Evolutionary conservation across 2,113 vertebrate genomes (phyloP), one percentile per base, ranked within the genome.

Genomic region (Gallinago jamesoni): DNA sequence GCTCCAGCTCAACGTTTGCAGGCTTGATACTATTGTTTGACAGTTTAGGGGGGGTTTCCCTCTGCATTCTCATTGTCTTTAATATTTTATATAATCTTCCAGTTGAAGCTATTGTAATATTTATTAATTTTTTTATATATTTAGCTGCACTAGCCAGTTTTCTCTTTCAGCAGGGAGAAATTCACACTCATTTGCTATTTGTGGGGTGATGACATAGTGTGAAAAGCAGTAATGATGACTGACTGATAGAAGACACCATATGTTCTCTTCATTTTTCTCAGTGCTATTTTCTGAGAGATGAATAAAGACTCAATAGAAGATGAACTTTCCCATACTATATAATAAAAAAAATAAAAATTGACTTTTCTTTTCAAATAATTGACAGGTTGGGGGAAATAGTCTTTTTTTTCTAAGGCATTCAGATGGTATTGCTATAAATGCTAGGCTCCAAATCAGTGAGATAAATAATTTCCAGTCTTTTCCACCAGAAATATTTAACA

Each of bases 161-260:
- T 91, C 66, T 92, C 60, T 89, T 90, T 84, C 52, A 47, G 93
- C 91, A 94, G 70, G 52, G 92, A 96, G 83, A 93, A 93, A 97
- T 93, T 94, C 97, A 86, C 52, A 84, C 90, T 79, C 79, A 97
- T 97, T 96, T 97, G 94, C 74, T 92, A 94, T 97, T 97, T 97
- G 97, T 94, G 95, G 96, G 92, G 95, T 96, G 95, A 84, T 39
- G 52, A 93, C 70, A 82, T 59, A 68, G 88, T 91, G 93, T 84
- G 96, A 96, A 96, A 96, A 95, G 90, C 85, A 96, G 92, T 97
- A 97, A 97, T 96, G 90, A 92, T 97, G 96, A 96, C 77, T 59
- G 64, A 97, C 96, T 94, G 87, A 92, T 94, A 91, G 94, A 93
- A 97, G 95, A 94, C 95, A 94, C 96, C 97, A 97, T 97, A 97